Evolutionary conservation across 1,140 invertebrate genomes (phyloP).

Genomic region (Cheumatopsyche charites): DNA sequence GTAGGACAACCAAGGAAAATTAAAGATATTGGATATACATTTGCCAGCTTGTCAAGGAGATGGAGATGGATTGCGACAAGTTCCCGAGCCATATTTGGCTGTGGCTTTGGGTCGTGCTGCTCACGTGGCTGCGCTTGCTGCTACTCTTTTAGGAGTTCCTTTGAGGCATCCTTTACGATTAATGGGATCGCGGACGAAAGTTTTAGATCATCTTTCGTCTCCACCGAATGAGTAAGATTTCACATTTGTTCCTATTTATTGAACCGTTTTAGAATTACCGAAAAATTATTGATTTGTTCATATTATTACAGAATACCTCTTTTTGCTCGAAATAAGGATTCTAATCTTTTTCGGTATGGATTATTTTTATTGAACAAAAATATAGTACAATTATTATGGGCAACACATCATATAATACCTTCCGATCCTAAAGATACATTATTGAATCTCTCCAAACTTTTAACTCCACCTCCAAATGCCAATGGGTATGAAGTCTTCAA

Average conservation of each 20-base stretch:
- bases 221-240: conserved; percentile 49
- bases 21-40: conserved; percentile 49
- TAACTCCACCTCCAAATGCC: conserved; percentile 49
- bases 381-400: conserved; percentile 57
- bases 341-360: conserved; percentile 56
- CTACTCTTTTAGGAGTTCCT: conserved; percentile 53
- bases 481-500: conserved; percentile 8
- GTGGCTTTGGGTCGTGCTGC: conserved; percentile 55
- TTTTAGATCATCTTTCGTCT: conserved; percentile 53
- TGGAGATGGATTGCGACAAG: conserved; percentile 50
- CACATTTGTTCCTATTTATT: too few species aligned
- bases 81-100: conserved; percentile 50
- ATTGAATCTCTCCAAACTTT: conserved; percentile 53
- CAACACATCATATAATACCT: conserved; percentile 50
- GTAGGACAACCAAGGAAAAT: conserved; percentile 37
- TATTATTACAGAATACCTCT: conserved; percentile 55
- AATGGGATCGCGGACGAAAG: conserved; percentile 55
- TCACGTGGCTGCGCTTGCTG: conserved; percentile 52
- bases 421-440: conserved; percentile 57
- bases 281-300: neutral
- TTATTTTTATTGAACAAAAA: conserved; percentile 59
- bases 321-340: conserved; percentile 56
- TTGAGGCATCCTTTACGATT: conserved; percentile 55
- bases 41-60: conserved; percentile 55
- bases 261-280: neutral